A percentile compares a stretch with the other conserved stretches of the same genome.
Evolutionary conservation across 2,797 vertebrate genomes (phyloP).

Genomic region (Acridotheres tristis): DNA sequence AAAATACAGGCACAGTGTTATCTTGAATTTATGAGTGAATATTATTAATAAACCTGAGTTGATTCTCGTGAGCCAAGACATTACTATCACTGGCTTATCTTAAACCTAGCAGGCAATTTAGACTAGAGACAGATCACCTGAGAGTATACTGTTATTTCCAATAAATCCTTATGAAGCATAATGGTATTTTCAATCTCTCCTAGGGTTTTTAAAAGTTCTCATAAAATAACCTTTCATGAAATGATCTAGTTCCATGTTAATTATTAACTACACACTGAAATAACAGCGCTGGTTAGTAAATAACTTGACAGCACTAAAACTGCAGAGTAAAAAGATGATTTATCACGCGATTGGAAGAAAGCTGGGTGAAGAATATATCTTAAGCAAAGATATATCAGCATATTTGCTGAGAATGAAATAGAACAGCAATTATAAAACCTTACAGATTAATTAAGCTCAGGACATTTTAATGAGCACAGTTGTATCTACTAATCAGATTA

Average conservation of each 20-base stretch:
- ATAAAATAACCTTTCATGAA: slow-evolving; percentile 38
- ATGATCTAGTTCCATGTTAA: slow-evolving; percentile 33
- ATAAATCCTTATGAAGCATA: slow-evolving; percentile 43
- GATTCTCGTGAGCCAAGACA: slow-evolving; percentile 22
- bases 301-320: slow-evolving; percentile 27
- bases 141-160: slow-evolving; percentile 48
- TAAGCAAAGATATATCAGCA: neutral
- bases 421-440: neutral
- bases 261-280: slow-evolving; percentile 51
- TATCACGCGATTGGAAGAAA: neutral
- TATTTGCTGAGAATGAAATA: neutral
- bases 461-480: neutral
- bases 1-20: slow-evolving; percentile 8
- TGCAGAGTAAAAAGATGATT: slow-evolving; percentile 21
- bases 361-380: neutral
- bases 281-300: slow-evolving; percentile 34
- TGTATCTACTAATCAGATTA: neutral
- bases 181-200: slow-evolving; percentile 24
- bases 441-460: neutral
- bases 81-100: slow-evolving; percentile 43
- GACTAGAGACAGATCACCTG: slow-evolving; percentile 19
- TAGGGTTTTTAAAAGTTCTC: slow-evolving; percentile 6
- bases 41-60: slow-evolving; percentile 44
- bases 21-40: slow-evolving; percentile 19
- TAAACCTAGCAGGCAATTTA: slow-evolving; percentile 52